Conservation (phyloP, 2,113 vertebrate genomes). For the Alligator sinensis region DNA sequence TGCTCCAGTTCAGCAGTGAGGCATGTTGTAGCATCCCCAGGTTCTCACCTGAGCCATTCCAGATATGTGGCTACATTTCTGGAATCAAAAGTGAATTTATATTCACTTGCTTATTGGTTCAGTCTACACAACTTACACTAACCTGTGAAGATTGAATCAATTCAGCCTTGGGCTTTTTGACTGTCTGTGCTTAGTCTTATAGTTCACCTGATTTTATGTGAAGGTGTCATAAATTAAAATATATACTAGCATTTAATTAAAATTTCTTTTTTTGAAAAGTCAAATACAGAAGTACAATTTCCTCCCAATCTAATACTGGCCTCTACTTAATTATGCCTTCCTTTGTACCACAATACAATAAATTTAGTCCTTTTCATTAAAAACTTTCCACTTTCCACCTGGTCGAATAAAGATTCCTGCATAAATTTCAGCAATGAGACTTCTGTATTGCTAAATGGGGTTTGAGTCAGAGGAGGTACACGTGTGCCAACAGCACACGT, state of each 20-base stretch:
- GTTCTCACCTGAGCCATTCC: no score
- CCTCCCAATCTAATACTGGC: rapidly evolving
- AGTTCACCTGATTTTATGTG: not conserved
- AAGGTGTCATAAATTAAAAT: not conserved
- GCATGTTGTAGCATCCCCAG: no score
- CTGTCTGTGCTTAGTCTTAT: not conserved
- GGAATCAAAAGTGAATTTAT: no score
- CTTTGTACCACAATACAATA: not conserved
- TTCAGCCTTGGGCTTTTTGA: not conserved
- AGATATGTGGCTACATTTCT: no score
- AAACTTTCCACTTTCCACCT: not conserved
- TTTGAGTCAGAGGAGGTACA: no score
- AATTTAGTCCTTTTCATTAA: not conserved
- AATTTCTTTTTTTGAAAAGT: not conserved
- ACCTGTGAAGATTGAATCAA: not conserved
- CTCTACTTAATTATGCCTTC: not conserved
- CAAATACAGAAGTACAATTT: not conserved
- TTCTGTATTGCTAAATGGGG: not conserved
- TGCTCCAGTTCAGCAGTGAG: no score
- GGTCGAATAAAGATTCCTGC: not conserved
- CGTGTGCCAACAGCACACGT: no score
- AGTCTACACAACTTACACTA: not conserved
- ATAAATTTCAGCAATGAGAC: rapidly evolving
- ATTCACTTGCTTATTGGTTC: no score
- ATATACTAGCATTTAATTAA: not conserved